A percentile compares a stretch with the other conserved stretches of the same genome.
These are phyloP conservation scores for Embiotoca jacksoni DNA, from an alignment of 2,113 vertebrate genomes.

Conservation along the genomic window DNA sequence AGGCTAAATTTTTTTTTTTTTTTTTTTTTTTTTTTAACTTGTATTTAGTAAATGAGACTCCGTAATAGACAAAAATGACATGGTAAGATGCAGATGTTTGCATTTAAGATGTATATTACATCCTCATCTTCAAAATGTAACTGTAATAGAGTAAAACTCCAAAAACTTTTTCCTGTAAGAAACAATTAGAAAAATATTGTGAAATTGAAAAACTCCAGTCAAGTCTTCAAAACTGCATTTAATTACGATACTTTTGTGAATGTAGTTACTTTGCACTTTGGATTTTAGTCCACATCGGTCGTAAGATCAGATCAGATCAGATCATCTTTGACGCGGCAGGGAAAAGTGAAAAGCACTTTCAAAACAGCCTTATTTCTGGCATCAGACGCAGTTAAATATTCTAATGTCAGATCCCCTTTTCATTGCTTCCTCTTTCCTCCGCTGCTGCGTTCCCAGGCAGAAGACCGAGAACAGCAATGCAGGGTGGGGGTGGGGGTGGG, in stretches of 20 bases:
- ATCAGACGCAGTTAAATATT: slow-evolving; percentile 25
- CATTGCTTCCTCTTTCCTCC: slow-evolving; percentile 69
- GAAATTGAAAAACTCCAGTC: no score
- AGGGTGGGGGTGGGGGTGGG: not conserved
- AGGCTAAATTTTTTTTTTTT: no score
- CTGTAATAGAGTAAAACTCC: no score
- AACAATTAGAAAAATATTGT: no score
- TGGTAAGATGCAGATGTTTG: no score
- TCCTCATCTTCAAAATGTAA: no score
- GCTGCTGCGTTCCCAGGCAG: slow-evolving; percentile 78
- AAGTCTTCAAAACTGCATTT: no score
- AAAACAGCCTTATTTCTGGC: slow-evolving; percentile 11
- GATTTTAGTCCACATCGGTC: not conserved
- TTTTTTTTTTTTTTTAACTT: no score
- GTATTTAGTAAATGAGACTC: no score
- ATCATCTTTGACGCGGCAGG: slow-evolving; percentile 1
- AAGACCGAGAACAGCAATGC: slow-evolving; percentile 64
- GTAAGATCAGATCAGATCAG: slow-evolving; percentile 1
- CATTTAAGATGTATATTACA: no score
- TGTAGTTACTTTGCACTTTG: not conserved
- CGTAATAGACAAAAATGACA: no score
- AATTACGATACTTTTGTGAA: not conserved
- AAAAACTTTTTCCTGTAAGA: no score
- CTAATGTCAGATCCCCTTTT: slow-evolving; percentile 54
- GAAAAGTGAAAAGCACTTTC: slow-evolving; percentile 20